Percentiles rank a stretch among this genome's conserved stretches.
Conservation (phyloP, 2,797 vertebrate species). For the Lacerta viridis region DNA sequence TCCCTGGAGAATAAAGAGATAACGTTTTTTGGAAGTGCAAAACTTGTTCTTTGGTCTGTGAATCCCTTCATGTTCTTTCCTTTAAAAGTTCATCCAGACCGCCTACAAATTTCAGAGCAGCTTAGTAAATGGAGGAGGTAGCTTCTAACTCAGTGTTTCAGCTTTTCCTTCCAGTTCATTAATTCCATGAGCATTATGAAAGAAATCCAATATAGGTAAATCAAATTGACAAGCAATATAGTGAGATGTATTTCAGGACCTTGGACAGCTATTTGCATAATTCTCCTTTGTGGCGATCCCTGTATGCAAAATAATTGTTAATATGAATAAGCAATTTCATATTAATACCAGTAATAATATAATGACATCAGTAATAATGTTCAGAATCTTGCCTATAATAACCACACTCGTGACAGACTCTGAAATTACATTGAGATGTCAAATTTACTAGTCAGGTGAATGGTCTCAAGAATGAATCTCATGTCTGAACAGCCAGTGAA, state of each 20-base stretch:
- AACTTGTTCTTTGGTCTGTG: not conserved
- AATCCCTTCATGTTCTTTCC: not conserved
- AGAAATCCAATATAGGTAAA: not conserved
- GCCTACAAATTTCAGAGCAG: not conserved
- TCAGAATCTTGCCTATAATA: not conserved
- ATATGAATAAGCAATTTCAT: not conserved
- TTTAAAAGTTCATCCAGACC: not conserved
- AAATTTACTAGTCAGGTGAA: not conserved
- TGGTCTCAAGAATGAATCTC: not conserved
- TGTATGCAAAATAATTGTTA: not conserved
- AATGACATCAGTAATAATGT: not conserved
- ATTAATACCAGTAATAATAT: not conserved
- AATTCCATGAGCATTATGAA: not conserved
- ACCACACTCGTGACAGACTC: not conserved
- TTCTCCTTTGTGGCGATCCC: not conserved
- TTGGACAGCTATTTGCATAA: not conserved
- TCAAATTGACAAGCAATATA: not conserved
- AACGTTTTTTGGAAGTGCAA: not conserved
- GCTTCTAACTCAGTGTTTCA: not conserved
- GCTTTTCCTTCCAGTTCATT: not conserved
- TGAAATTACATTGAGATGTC: not conserved
- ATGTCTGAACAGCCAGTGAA: not conserved
- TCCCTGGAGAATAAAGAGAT: not conserved
- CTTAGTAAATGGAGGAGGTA: not conserved
- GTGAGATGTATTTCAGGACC: conserved; percentile 24